phyloP scores from a whole-genome alignment of 2,797 vertebrate species.

The Tenualosa thibaudeaui region DNA sequence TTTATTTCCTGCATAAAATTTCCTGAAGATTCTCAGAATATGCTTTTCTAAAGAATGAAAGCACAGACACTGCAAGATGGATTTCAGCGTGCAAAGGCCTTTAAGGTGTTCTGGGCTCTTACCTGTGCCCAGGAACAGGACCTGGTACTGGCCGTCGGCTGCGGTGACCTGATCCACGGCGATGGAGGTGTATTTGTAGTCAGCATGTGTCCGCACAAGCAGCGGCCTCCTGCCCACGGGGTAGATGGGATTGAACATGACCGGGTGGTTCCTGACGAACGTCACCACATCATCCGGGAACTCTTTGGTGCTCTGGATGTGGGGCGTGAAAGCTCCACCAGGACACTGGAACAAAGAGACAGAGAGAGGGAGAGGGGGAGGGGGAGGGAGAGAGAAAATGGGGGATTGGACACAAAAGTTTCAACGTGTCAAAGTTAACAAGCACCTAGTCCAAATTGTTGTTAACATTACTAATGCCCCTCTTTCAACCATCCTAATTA shows the following conservation, averaged over 20 bases:
- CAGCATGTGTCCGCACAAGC: slow-evolving; percentile 86
- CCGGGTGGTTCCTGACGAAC: slow-evolving; percentile 93
- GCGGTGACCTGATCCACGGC: slow-evolving; percentile 92
- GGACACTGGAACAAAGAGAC: slow-evolving; percentile 79
- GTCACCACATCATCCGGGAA: slow-evolving; percentile 97
- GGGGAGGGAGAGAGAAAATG: neutral
- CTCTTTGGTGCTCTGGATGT: slow-evolving; percentile 89
- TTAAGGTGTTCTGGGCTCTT: slow-evolving; percentile 11
- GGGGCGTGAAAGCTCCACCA: slow-evolving; percentile 94
- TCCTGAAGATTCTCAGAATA: too few relatives aligned
- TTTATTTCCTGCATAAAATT: too few relatives aligned
- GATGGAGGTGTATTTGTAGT: slow-evolving; percentile 93
- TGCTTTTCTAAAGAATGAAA: too few relatives aligned
- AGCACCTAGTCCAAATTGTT: neutral
- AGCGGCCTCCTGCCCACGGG: slow-evolving; percentile 87
- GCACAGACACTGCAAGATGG: too few relatives aligned
- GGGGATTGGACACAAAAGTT: neutral
- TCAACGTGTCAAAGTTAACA: neutral
- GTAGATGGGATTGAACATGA: slow-evolving; percentile 96
- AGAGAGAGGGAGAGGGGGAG: neutral
- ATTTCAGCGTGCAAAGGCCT: too few relatives aligned
- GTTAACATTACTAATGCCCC: neutral
- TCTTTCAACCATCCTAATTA: neutral
- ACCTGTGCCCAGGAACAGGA: slow-evolving; percentile 97
- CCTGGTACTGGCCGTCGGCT: slow-evolving; percentile 91